phyloP scores from a whole-genome alignment of 1,140 invertebrate species.

The Drosophila nikananu region DNA sequence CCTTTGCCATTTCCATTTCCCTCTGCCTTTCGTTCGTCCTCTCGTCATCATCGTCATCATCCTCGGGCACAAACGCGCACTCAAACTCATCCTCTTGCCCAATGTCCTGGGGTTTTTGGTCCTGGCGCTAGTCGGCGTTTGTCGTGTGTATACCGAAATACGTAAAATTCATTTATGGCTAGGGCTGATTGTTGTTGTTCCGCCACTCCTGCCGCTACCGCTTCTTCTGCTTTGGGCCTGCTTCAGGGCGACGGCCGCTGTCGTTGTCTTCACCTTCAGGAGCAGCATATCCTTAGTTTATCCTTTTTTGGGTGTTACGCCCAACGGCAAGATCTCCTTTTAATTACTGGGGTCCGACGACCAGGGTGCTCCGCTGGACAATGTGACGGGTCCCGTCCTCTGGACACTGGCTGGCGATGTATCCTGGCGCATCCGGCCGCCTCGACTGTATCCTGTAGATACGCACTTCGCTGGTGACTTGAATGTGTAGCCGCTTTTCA shows the following conservation, averaged over 20 bases:
- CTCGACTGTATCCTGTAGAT: constrained; percentile 30
- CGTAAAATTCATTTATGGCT: constrained; percentile 80
- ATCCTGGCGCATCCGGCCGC: constrained; percentile 4
- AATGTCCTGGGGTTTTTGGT: constrained; percentile 37
- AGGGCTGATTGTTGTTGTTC: constrained; percentile 74
- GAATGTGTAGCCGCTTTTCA: constrained; percentile 35
- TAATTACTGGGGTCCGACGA: constrained; percentile 34
- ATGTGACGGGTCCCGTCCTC: neutral
- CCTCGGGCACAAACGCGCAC: constrained; percentile 18
- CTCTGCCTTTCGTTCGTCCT: constrained; percentile 12
- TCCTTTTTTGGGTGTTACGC: constrained; percentile 40
- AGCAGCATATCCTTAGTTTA: constrained; percentile 25
- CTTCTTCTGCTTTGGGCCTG: constrained; percentile 63
- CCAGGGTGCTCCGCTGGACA: constrained; percentile 51
- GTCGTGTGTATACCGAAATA: constrained; percentile 82
- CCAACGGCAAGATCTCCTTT: constrained; percentile 39
- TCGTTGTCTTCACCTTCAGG: constrained; percentile 42
- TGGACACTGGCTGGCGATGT: neutral
- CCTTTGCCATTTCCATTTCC: constrained; percentile 18
- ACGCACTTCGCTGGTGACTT: constrained; percentile 2
- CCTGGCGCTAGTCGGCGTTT: constrained; percentile 65
- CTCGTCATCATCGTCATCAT: constrained; percentile 45
- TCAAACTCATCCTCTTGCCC: constrained; percentile 19
- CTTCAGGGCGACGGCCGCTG: constrained; percentile 74
- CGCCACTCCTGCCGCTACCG: constrained; percentile 29